Conservation (phyloP, 2,797 vertebrate species). For the Anniella stebbinsi region DNA sequence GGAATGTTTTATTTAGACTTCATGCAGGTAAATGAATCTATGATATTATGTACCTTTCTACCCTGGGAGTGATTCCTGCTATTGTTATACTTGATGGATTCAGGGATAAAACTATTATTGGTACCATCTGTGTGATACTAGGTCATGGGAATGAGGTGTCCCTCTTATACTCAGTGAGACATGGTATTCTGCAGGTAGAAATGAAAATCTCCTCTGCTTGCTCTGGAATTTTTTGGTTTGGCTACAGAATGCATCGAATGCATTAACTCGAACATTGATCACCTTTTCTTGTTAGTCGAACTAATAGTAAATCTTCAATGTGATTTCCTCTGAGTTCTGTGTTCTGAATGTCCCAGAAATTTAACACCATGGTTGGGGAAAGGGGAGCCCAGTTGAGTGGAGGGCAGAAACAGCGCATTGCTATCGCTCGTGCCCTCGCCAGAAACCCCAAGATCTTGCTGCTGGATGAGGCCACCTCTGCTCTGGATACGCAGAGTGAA, state of each 20-base stretch:
- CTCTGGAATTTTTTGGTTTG: no score
- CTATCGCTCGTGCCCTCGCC: constrained; percentile 68
- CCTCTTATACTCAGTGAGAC: background rate
- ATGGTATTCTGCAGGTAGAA: background rate
- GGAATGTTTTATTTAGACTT: no score
- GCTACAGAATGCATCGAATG: background rate
- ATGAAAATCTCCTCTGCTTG: background rate
- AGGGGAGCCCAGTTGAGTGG: constrained; percentile 77
- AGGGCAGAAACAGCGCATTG: constrained; percentile 77
- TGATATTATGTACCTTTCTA: background rate
- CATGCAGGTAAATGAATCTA: background rate
- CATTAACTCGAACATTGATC: background rate
- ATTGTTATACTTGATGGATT: background rate
- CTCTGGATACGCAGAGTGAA: constrained; percentile 63
- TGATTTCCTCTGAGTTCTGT: background rate
- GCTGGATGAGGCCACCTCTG: constrained; percentile 63
- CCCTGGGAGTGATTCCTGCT: background rate
- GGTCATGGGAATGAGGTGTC: background rate
- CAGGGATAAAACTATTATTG: background rate
- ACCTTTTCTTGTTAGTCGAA: background rate
- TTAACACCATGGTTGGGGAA: constrained; percentile 72
- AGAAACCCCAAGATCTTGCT: constrained; percentile 68
- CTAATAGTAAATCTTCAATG: background rate
- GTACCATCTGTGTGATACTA: background rate
- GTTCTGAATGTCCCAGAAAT: constrained; percentile 55